phyloP scores from a whole-genome alignment of 1,140 invertebrate species.

The Hirudo medicinalis region DNA sequence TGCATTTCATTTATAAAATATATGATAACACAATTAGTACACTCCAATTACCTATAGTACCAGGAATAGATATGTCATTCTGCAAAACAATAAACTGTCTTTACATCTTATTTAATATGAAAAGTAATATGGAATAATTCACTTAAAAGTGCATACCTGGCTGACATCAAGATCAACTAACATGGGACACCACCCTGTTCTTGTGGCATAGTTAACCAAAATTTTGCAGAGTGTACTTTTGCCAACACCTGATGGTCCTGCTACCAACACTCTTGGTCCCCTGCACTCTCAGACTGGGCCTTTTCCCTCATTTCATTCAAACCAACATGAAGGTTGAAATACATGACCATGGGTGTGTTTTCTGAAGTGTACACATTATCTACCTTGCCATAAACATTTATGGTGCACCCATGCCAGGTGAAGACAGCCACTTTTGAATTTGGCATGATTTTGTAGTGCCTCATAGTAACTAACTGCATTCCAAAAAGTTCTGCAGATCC shows the following conservation, averaged over 20 bases:
- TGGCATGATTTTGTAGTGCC: slow-evolving; percentile 72
- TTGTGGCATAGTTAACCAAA: slow-evolving; percentile 58
- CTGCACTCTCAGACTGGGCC: slow-evolving; percentile 56
- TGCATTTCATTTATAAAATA: neutral
- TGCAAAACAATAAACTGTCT: slow-evolving; percentile 23
- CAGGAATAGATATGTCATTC: slow-evolving; percentile 70
- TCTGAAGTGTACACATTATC: slow-evolving; percentile 86
- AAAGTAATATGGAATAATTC: slow-evolving; percentile 3
- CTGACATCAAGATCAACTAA: slow-evolving; percentile 93
- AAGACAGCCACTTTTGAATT: slow-evolving; percentile 90
- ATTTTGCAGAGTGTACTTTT: slow-evolving; percentile 75
- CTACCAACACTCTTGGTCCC: slow-evolving; percentile 57
- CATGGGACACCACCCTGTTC: slow-evolving; percentile 61
- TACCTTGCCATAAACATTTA: slow-evolving; percentile 59
- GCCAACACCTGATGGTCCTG: slow-evolving; percentile 87
- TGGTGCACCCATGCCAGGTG: slow-evolving; percentile 82
- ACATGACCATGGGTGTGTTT: slow-evolving; percentile 89
- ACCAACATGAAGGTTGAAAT: slow-evolving; percentile 85
- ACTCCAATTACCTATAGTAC: slow-evolving; percentile 58
- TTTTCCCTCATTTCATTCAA: slow-evolving; percentile 71
- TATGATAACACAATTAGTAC: neutral
- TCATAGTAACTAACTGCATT: slow-evolving; percentile 83
- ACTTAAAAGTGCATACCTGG: slow-evolving; percentile 50
- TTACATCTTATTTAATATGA: neutral
- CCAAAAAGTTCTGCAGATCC: slow-evolving; percentile 92